phyloP scores from a whole-genome alignment of 2,113 vertebrate genomes.

The Cottus gobio region DNA sequence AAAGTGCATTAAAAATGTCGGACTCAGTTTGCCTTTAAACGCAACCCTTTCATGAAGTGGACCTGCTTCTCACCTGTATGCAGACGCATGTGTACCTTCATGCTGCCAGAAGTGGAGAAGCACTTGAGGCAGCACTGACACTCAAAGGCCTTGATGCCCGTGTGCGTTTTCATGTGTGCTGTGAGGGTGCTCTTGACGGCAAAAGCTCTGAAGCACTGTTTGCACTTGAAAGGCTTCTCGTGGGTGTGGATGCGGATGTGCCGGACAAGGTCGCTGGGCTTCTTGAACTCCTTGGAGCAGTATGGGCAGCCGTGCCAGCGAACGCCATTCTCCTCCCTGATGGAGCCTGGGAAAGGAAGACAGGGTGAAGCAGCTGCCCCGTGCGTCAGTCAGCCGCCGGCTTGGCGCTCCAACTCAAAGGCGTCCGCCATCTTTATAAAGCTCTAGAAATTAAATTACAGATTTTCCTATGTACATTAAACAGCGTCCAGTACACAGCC shows the following conservation, averaged over 20 bases:
- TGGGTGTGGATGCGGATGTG: conserved; percentile 99
- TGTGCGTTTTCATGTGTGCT: conserved; percentile 97
- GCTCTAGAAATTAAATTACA: not conserved
- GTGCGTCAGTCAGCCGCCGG: not conserved
- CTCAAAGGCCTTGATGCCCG: conserved; percentile 97
- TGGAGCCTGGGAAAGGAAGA: conserved; percentile 84
- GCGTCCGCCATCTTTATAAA: not conserved
- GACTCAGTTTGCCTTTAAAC: conserved; percentile 15
- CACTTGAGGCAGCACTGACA: conserved; percentile 97
- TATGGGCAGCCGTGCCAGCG: conserved; percentile 98
- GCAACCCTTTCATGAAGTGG: conserved; percentile 6
- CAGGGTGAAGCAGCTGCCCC: not conserved
- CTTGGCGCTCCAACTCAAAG: not conserved
- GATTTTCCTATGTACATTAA: not conserved
- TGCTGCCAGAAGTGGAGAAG: conserved; percentile 98
- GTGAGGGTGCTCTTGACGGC: conserved; percentile 99
- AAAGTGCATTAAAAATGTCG: not conserved
- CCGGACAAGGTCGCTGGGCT: conserved; percentile 96
- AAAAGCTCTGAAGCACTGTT: conserved; percentile 97
- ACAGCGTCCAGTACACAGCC: not conserved
- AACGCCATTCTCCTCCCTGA: conserved; percentile 95
- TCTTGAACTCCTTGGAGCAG: conserved; percentile 98
- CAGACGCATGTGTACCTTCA: conserved; percentile 98
- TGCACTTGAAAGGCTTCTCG: conserved; percentile 98
- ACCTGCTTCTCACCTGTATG: conserved; percentile 90